Evolutionary conservation across 2,113 vertebrate genomes (phyloP).

Genomic region (Ophthalmotilapia sp.): DNA sequence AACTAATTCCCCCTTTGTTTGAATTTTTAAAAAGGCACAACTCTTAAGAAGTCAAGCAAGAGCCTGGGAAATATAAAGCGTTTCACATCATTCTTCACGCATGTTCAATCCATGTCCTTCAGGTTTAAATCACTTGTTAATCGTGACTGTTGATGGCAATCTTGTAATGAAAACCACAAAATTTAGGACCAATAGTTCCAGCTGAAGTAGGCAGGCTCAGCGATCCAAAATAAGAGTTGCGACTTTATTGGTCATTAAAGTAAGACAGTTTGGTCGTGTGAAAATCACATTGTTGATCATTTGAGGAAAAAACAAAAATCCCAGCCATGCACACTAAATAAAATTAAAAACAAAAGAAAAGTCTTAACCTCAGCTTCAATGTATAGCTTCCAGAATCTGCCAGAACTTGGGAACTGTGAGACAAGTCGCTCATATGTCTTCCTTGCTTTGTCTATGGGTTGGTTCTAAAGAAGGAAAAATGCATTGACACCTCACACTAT

Average conservation of each 20-base stretch:
- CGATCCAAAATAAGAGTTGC: slow-evolving; percentile 39
- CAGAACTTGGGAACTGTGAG: slow-evolving; percentile 99
- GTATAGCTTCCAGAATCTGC: slow-evolving; percentile 99
- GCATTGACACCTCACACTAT: slow-evolving; percentile 84
- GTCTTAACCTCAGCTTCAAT: slow-evolving; percentile 99
- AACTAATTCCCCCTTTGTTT: slow-evolving; percentile 12
- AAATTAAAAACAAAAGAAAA: slow-evolving; percentile 68
- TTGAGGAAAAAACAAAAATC: slow-evolving; percentile 51
- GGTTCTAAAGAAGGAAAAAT: slow-evolving; percentile 96
- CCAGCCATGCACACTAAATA: slow-evolving; percentile 64
- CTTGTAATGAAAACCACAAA: background rate
- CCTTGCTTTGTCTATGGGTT: slow-evolving; percentile 99
- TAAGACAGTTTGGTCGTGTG: slow-evolving; percentile 63
- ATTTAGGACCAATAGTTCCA: background rate
- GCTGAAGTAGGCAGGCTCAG: background rate
- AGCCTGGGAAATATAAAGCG: background rate
- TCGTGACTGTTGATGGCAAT: background rate
- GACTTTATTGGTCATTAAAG: slow-evolving; percentile 47
- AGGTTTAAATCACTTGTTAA: background rate
- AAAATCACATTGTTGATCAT: slow-evolving; percentile 81
- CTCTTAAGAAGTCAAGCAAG: background rate
- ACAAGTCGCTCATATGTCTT: slow-evolving; percentile 99
- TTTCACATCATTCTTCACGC: background rate
- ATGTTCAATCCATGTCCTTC: background rate
- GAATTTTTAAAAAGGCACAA: slow-evolving; percentile 53